Conservation (phyloP, 2,113 vertebrate genomes). For the Alligator mississippiensis region DNA sequence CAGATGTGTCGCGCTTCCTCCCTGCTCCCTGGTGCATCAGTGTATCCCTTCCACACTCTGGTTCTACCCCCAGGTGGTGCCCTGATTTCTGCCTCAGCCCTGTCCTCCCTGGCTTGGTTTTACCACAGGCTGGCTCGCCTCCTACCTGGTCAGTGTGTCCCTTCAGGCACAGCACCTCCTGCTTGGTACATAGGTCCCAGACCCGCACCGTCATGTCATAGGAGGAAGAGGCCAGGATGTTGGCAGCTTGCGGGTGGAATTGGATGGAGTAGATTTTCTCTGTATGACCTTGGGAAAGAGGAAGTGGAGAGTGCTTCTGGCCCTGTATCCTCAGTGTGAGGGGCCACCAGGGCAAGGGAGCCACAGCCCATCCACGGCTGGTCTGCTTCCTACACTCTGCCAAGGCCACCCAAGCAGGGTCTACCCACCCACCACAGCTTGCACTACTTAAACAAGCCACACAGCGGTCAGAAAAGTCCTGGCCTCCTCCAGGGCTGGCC, state of each 20-base stretch:
- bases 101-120: neutral
- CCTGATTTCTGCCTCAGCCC: neutral
- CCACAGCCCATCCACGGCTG: accelerated
- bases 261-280: constrained; percentile 97
- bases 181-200: constrained; percentile 83
- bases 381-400: neutral
- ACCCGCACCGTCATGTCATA: constrained; percentile 91
- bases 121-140: neutral
- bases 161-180: constrained; percentile 80
- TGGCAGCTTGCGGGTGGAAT: constrained; percentile 89
- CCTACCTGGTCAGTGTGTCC: constrained; percentile 94
- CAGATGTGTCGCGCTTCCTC: too few species aligned
- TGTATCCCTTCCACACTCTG: neutral
- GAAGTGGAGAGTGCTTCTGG: accelerated
- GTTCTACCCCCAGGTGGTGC: neutral
- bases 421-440: too few species aligned
- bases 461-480: too few species aligned
- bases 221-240: constrained; percentile 92
- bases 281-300: constrained; percentile 84
- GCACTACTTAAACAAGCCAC: too few species aligned
- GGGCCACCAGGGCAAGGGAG: accelerated
- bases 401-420: neutral
- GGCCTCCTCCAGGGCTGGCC: neutral
- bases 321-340: neutral
- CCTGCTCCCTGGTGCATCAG: neutral